phyloP scores from a whole-genome alignment of 2,888 invertebrate species.

The Harpalus rubripes region DNA sequence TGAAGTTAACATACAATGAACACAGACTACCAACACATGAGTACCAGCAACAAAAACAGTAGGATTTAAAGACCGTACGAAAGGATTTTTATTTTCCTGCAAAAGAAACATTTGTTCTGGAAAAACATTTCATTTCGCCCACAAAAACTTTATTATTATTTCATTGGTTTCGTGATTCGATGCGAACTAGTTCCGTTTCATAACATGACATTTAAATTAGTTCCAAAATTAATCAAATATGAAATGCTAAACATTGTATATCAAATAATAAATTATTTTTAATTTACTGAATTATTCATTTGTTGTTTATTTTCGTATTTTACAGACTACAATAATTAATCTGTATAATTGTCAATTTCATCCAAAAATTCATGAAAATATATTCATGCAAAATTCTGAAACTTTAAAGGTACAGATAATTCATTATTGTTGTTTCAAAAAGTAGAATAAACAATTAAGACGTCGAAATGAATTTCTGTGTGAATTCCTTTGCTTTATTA shows the following conservation, averaged over 20 bases:
- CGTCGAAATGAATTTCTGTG: constrained; percentile 30
- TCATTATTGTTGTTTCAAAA: constrained; percentile 2
- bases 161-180: background rate
- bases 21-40: too few species aligned
- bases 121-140: background rate
- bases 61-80: background rate
- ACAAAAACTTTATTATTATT: constrained; percentile 12
- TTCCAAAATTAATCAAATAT: constrained; percentile 21
- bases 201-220: constrained; percentile 18
- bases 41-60: background rate
- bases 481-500: constrained; percentile 24
- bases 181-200: background rate
- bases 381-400: too few species aligned
- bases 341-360: background rate
- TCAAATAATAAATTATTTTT: background rate
- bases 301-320: constrained; percentile 18
- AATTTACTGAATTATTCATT: background rate
- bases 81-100: background rate
- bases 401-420: too few species aligned
- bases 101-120: constrained; percentile 13
- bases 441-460: constrained; percentile 25
- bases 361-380: background rate
- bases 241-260: background rate
- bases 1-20: too few species aligned
- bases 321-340: background rate